phyloP scores from a whole-genome alignment of 2,888 invertebrate species.

The Pantelozetes paolii region DNA sequence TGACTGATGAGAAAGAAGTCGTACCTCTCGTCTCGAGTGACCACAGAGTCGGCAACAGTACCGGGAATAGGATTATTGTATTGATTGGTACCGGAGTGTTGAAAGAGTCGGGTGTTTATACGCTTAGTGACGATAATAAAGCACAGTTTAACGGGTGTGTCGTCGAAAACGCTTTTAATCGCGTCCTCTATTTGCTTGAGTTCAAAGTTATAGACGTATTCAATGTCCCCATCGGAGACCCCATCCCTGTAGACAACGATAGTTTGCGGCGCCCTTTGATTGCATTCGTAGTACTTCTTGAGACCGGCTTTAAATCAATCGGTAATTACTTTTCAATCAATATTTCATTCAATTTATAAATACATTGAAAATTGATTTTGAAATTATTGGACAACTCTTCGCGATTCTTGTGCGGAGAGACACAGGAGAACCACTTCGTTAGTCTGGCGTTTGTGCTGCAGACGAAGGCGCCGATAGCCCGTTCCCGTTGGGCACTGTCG shows the following conservation, averaged over 20 bases:
- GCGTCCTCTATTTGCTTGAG: slow-evolving; percentile 56
- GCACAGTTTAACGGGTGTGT: slow-evolving; percentile 55
- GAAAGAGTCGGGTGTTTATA: slow-evolving; percentile 61
- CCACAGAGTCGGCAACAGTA: slow-evolving; percentile 76
- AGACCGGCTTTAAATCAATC: slow-evolving; percentile 55
- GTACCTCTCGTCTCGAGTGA: slow-evolving; percentile 64
- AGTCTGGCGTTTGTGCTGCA: slow-evolving; percentile 53
- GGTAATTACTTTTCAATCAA: slow-evolving; percentile 4
- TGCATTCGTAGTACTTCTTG: slow-evolving; percentile 57
- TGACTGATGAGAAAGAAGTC: slow-evolving; percentile 90
- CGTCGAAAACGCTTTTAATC: not conserved
- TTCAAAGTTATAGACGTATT: slow-evolving; percentile 71
- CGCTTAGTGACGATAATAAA: slow-evolving; percentile 85
- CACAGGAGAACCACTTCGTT: slow-evolving; percentile 53
- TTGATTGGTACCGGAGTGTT: slow-evolving; percentile 43
- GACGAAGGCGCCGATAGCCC: slow-evolving; percentile 60
- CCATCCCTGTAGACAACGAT: slow-evolving; percentile 89
- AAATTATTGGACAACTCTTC: slow-evolving; percentile 45
- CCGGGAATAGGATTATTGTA: slow-evolving; percentile 70
- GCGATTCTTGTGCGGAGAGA: slow-evolving; percentile 44
- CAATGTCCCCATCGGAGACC: slow-evolving; percentile 86
- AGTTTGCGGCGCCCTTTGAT: slow-evolving; percentile 61
- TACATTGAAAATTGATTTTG: too few species aligned
- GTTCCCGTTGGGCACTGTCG: slow-evolving; percentile 52
- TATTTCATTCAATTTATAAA: too few species aligned